phyloP scores from a whole-genome alignment of 1,140 invertebrate species.

The Heliconius hewitsoni region DNA sequence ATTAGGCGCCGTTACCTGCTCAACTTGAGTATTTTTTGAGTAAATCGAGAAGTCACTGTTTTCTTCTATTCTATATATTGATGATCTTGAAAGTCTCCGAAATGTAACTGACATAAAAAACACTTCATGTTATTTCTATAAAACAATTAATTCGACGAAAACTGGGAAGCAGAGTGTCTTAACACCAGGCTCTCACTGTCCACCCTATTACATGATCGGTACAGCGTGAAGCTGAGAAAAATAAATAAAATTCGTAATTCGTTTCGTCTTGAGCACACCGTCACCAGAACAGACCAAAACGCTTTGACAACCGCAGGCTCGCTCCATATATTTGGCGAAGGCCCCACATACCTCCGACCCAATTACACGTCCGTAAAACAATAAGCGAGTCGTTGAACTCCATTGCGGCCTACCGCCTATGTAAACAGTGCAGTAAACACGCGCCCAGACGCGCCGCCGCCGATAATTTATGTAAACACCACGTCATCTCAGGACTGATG shows the following conservation, averaged over 20 bases:
- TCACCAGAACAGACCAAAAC: background rate
- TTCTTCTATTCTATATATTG: background rate
- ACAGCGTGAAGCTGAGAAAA: too few species aligned
- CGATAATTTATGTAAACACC: conserved; percentile 80
- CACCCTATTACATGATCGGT: too few species aligned
- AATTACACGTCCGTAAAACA: conserved; percentile 76
- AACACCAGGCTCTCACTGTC: too few species aligned
- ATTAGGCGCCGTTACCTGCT: background rate
- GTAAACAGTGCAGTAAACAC: conserved; percentile 75
- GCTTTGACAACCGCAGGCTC: conserved; percentile 16
- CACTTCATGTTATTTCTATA: background rate
- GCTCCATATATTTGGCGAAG: conserved; percentile 17
- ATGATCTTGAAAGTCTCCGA: background rate
- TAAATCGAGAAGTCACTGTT: background rate
- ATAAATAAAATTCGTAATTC: too few species aligned
- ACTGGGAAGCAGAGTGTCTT: too few species aligned
- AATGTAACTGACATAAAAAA: background rate
- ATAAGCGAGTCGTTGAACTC: conserved; percentile 75
- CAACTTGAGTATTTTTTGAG: background rate
- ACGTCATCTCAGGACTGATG: conserved; percentile 75
- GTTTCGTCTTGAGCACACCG: too few species aligned
- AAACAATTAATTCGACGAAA: too few species aligned
- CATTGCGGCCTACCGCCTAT: conserved; percentile 49
- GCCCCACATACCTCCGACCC: conserved; percentile 58
- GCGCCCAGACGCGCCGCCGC: conserved; percentile 62